Base-by-base conservation (phyloP, 1,140 invertebrate genomes). In the Sycobia sp. region DNA sequence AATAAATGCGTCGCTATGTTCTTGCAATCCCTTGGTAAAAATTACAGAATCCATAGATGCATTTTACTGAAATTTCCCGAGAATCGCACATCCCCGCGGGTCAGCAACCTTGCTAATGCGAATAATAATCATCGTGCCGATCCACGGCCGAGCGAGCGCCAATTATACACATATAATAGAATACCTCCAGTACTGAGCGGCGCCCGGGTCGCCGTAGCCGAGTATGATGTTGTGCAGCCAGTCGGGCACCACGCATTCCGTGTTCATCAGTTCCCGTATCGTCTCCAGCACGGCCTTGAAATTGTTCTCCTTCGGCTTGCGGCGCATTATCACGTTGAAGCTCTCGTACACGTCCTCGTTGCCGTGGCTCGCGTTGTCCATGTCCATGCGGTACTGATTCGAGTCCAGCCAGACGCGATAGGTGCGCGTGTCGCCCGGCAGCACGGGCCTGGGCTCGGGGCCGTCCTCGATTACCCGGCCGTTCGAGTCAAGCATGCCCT, bases 251-350 rank as follows among this genome's bases (percentile, higher is more conserved):
- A 99, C 96, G 81, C 95, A 99, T 76, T 98, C 93, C 0, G 96
- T 98, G 75, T 99, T 99, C 95, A 99, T 99, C 47, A 99, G 84
- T 80, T 98, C 95, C 4, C 97, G 83, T 66, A 99, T 99, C 0
- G 98, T 99, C 81, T 99, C 96, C 64, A 99, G 78, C 9, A 99
- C 98, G 0, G 97, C 97, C 83, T 99, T 96, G 77, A 99, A 99
- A 81, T 99, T 99, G 76, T 99, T 99, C 78, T 99, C 96, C 77
- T 99, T 99, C 0, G 98, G 97, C 80, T 98, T 98, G 25, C 98
- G 85, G 49, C 98, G 86, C 87, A 99, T 93, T 47, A 99, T 87
- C 27, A 99, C 90, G 77, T 99, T 99, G 76, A 99, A 99, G n/a
- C 90, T 91, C 76, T 96, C 93, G 78, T 99, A 98, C 10, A 98